phyloP scores from a whole-genome alignment of 2,797 vertebrate species.

The Sebastes reedi region DNA sequence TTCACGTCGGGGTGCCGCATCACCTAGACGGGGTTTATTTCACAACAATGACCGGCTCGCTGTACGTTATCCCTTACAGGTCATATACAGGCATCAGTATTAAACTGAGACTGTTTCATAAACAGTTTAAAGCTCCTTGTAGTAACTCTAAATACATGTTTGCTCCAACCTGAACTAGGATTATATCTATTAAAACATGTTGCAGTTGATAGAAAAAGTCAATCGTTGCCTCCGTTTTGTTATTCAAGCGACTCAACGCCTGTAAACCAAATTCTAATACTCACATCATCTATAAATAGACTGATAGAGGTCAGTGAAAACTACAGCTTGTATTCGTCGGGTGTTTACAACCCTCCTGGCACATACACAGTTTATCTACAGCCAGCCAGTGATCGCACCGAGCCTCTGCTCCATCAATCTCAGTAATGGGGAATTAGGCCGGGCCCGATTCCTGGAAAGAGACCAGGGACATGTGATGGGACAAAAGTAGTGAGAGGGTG shows the following conservation, averaged over 20 bases:
- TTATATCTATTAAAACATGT: neutral
- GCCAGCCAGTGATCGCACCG: constrained; percentile 8
- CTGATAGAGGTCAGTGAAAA: constrained; percentile 18
- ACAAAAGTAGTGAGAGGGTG: neutral
- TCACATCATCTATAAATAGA: constrained; percentile 13
- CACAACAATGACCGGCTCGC: no score
- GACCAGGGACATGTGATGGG: constrained; percentile 39
- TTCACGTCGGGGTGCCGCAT: no score
- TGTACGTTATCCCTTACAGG: no score
- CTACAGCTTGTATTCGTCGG: neutral
- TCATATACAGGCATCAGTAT: no score
- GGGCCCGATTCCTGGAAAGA: constrained; percentile 62
- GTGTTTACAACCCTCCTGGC: constrained; percentile 22
- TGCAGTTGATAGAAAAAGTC: neutral
- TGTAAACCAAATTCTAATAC: neutral
- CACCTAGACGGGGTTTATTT: no score
- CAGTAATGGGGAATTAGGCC: constrained; percentile 67
- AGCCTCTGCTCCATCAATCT: constrained; percentile 56
- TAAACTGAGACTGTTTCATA: no score
- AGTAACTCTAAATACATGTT: neutral
- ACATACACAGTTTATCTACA: constrained; percentile 21
- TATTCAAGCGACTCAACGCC: neutral
- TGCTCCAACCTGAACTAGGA: neutral
- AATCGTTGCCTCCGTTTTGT: neutral
- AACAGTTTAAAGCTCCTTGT: neutral